Base-by-base conservation (phyloP, 2,113 vertebrate species). In the Brachyhypopomus occidentalis region DNA sequence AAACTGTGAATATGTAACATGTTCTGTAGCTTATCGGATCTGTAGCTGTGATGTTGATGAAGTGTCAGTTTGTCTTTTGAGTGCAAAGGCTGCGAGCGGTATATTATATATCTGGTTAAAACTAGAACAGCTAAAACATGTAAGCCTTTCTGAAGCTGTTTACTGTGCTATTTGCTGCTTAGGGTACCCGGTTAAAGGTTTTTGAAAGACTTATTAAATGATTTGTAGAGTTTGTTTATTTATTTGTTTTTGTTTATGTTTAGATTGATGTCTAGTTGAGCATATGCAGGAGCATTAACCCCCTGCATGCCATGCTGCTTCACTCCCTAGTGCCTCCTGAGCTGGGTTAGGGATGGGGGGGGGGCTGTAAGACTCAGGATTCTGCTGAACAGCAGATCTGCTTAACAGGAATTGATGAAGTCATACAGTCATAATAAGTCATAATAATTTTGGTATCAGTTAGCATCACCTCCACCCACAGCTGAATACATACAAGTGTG, bases 391-490 rank as follows among this genome's bases (percentile, higher is more conserved):
- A 59, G 55, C 7, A 5, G 72, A 56, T 34, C 52, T 34, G 19
- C 72, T 73, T 30, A 58, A 22, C 55, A 36, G 22, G 27, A 36
- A 59, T 59, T 55, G 72, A 74, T 34, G 34, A 74, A 20, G 20
- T 59, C 72, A 36, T 56, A 59, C 17, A 52, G 30, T 3, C 30
- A 30, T 30, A 30, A 30, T 30, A 30, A 30, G 30, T 30, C 30
- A 30, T 30, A 56, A 36, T 59, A 59, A 55, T 30, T 55, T 56
- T 34, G 55, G 17, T 55, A 72, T 56, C 17, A 27, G 19, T 58
- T 74, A 59, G 27, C 22, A 75, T 36, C 36, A 59, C 59, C 48
- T 56, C 56, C 34, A 59, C 30, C 72, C 55, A 75, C 72, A 75
- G 14, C 22, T 59, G 20, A 59, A 75, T 12, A 75, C 19, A 23